Conservation (phyloP, 1,140 invertebrate species). For the Bombus cullumanus region DNA sequence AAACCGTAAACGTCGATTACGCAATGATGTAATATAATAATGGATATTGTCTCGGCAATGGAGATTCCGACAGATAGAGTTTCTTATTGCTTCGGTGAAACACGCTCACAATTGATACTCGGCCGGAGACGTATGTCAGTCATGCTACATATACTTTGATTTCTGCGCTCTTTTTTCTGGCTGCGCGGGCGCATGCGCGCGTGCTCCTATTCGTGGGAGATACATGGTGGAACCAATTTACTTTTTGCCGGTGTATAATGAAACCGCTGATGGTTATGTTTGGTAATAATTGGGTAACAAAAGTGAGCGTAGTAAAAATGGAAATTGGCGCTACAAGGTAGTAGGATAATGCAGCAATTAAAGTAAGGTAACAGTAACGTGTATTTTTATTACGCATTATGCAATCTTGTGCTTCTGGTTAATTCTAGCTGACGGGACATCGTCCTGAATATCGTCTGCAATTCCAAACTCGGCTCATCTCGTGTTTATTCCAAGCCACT, state of each 20-base stretch:
- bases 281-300: constrained; percentile 14
- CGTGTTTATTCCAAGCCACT: neutral
- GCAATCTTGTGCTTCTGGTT: constrained; percentile 2
- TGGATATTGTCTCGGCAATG: constrained; percentile 52
- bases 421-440: neutral
- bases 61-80: constrained; percentile 56
- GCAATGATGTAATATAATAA: constrained; percentile 68
- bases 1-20: constrained; percentile 64
- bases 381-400: constrained; percentile 17
- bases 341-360: constrained; percentile 23
- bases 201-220: neutral
- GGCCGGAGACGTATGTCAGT: constrained; percentile 5
- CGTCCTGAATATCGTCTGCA: neutral
- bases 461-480: neutral
- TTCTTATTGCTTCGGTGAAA: constrained; percentile 44
- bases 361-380: constrained; percentile 3
- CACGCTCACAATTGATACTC: constrained; percentile 46
- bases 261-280: neutral
- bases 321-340: neutral
- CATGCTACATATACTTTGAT: constrained; percentile 1
- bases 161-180: neutral
- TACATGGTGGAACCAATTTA: neutral
- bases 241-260: constrained; percentile 12
- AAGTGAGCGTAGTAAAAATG: neutral
- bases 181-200: neutral